A percentile compares a stretch with the other conserved stretches of the same genome.
These are phyloP conservation scores for Falco biarmicus DNA, from an alignment of 2,797 vertebrate species.

Conservation along the genomic window DNA sequence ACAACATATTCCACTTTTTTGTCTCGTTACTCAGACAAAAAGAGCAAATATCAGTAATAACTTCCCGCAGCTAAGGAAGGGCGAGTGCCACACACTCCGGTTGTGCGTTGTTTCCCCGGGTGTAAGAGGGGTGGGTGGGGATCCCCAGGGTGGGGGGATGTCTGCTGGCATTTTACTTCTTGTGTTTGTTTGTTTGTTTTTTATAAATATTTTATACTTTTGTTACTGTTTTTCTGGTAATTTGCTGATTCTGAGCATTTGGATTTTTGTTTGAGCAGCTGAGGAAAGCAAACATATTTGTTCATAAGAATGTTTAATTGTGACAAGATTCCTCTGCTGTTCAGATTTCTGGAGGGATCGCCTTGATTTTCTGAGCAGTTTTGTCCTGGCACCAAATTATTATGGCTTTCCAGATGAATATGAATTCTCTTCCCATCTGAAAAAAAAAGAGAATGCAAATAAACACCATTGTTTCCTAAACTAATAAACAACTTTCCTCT, in stretches of 20 bases:
- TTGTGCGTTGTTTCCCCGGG: neutral
- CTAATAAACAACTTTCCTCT: neutral
- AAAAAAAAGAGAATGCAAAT: neutral
- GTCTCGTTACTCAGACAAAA: neutral
- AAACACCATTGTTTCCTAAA: neutral
- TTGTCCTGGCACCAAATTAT: neutral
- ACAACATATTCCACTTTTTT: neutral
- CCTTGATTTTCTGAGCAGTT: neutral
- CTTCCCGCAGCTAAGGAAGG: neutral
- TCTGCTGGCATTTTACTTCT: neutral
- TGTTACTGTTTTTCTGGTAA: neutral
- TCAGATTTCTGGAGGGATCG: neutral
- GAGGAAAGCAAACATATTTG: neutral
- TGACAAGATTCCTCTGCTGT: neutral
- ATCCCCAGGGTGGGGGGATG: neutral
- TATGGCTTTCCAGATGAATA: neutral
- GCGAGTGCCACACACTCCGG: rapidly evolving
- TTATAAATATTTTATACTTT: neutral
- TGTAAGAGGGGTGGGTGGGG: neutral
- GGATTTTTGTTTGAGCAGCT: neutral
- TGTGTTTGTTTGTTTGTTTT: neutral
- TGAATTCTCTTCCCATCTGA: neutral
- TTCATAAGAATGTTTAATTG: neutral
- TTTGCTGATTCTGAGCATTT: neutral
- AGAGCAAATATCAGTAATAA: neutral